Conservation (phyloP, 2,797 vertebrate genomes). For the Microctenopoma steveboyesi region DNA sequence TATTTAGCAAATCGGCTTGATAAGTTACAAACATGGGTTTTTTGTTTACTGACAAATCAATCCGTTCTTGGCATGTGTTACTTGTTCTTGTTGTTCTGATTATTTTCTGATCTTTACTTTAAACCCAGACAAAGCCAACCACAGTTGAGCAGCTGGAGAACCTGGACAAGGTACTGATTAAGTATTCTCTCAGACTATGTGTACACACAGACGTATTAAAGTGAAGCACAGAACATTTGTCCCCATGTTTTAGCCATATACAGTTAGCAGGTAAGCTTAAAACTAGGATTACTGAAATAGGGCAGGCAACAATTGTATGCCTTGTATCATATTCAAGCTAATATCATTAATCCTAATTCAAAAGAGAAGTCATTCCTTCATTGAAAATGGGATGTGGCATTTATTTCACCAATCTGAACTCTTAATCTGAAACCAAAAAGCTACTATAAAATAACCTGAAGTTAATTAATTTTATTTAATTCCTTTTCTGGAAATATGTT, state of each 20-base stretch:
- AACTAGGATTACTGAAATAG: neutral
- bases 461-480: neutral
- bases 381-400: neutral
- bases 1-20: neutral
- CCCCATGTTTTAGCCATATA: neutral
- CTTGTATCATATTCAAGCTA: neutral
- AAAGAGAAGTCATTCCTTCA: neutral
- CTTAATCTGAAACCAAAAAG: neutral
- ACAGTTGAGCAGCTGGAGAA: conserved; percentile 93
- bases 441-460: neutral
- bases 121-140: conserved; percentile 88
- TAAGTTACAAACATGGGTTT: neutral
- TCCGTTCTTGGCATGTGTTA: neutral
- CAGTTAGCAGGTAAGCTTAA: neutral
- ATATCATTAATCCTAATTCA: neutral
- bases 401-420: neutral
- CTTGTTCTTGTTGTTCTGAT: neutral
- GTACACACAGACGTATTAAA: neutral
- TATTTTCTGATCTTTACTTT: conserved; percentile 51
- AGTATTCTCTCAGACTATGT: neutral
- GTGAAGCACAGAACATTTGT: neutral
- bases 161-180: conserved; percentile 90
- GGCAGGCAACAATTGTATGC: neutral
- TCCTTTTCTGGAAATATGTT: neutral
- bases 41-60: neutral